These are phyloP conservation scores for Gracilinanus agilis DNA, from an alignment of 2,113 vertebrate genomes.

Conservation along the genomic window DNA sequence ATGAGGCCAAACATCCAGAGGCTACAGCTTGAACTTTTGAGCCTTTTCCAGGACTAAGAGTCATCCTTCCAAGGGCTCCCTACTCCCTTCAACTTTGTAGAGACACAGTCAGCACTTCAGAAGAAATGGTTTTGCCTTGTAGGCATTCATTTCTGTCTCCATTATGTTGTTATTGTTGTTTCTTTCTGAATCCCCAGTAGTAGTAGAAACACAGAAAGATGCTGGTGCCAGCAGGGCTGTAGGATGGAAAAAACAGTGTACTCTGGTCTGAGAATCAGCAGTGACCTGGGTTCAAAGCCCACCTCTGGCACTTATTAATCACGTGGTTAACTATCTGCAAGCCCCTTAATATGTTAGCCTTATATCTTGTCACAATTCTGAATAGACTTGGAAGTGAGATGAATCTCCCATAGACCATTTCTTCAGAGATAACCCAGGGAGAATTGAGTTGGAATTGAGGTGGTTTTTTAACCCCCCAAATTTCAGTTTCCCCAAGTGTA, in stretches of 20 bases:
- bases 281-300: not conserved
- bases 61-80: slow-evolving; percentile 41
- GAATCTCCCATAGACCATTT: too few relatives aligned
- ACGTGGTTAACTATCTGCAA: not conserved
- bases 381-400: too few relatives aligned
- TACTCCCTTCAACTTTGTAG: not conserved
- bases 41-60: slow-evolving; percentile 37
- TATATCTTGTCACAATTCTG: too few relatives aligned
- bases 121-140: slow-evolving; percentile 32
- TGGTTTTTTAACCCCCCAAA: too few relatives aligned
- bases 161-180: slow-evolving; percentile 14
- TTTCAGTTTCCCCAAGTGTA: not conserved
- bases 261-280: not conserved
- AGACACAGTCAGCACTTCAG: slow-evolving; percentile 41
- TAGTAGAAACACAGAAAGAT: slow-evolving; percentile 33
- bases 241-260: not conserved
- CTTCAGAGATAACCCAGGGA: too few relatives aligned
- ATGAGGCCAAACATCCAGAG: slow-evolving; percentile 27
- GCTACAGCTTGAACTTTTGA: not conserved
- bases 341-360: not conserved
- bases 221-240: not conserved
- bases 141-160: slow-evolving; percentile 28
- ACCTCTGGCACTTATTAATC: not conserved
- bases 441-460: too few relatives aligned
- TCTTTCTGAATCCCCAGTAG: slow-evolving; percentile 43